Percentiles rank a stretch among this genome's conserved stretches.
Evolutionary conservation across 2,113 vertebrate species (phyloP).

Genomic region (Nanorana parkeri): DNA sequence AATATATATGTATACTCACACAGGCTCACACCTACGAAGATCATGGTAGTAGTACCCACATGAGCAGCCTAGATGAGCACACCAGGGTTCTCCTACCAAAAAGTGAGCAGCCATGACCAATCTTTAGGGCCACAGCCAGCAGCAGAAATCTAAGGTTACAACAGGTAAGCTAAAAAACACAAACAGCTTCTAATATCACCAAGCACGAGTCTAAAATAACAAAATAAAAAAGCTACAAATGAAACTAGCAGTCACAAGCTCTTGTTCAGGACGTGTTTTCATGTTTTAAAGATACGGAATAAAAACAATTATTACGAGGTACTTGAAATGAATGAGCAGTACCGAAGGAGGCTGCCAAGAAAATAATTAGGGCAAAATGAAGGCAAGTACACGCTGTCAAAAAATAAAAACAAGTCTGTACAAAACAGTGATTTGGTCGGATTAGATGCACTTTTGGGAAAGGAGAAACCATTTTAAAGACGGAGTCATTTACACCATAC

Average conservation of each 20-base stretch:
- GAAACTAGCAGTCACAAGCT: neutral
- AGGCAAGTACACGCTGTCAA: slow-evolving; percentile 20
- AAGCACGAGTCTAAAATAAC: neutral
- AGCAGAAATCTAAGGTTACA: too few species aligned
- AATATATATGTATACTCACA: too few species aligned
- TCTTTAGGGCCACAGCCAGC: too few species aligned
- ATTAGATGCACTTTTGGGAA: neutral
- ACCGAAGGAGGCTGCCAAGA: slow-evolving; percentile 16
- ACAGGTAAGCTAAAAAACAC: neutral
- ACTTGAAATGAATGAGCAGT: slow-evolving; percentile 30
- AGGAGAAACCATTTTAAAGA: neutral
- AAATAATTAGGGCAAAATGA: slow-evolving; percentile 39
- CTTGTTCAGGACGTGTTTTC: neutral
- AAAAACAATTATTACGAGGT: slow-evolving; percentile 40
- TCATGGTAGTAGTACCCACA: too few species aligned
- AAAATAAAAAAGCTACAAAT: neutral
- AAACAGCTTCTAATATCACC: neutral
- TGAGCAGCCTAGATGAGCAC: too few species aligned
- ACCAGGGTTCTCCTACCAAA: too few species aligned
- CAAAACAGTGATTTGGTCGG: neutral
- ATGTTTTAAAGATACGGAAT: slow-evolving; percentile 25
- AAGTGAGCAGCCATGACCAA: too few species aligned
- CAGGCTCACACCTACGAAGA: too few species aligned
- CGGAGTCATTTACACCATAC: too few species aligned
- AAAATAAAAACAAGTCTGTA: slow-evolving; percentile 31